Evolutionary conservation across 2,113 vertebrate species (phyloP).

Genomic region (Cryptotis parvus): DNA sequence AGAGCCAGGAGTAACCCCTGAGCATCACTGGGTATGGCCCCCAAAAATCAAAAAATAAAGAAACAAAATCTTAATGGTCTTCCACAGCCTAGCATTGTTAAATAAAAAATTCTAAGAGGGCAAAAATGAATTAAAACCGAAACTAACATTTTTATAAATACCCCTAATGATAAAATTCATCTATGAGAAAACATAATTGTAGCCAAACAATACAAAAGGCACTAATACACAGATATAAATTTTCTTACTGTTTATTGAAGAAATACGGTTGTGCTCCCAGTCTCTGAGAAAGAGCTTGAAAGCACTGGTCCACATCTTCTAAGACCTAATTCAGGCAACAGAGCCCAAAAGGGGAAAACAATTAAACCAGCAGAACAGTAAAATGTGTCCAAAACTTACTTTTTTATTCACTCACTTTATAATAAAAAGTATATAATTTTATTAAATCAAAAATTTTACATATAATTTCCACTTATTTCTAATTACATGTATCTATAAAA

Average conservation of each 20-base stretch:
- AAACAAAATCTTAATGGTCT: not conserved
- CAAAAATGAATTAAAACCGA: slow-evolving; percentile 31
- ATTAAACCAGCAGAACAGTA: slow-evolving; percentile 64
- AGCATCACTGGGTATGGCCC: no score
- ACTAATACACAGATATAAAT: slow-evolving; percentile 33
- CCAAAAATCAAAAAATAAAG: no score
- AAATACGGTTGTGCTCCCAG: slow-evolving; percentile 95
- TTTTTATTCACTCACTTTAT: slow-evolving; percentile 32
- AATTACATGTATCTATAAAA: not conserved
- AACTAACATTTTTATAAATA: slow-evolving; percentile 32
- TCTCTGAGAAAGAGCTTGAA: slow-evolving; percentile 96
- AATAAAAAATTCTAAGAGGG: not conserved
- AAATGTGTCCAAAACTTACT: slow-evolving; percentile 37
- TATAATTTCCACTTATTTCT: not conserved
- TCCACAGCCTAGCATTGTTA: slow-evolving; percentile 1
- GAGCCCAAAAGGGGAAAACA: slow-evolving; percentile 56
- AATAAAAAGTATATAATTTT: slow-evolving; percentile 43
- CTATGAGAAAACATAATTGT: slow-evolving; percentile 36
- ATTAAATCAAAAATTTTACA: not conserved
- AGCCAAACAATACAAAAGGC: slow-evolving; percentile 13
- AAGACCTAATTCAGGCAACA: slow-evolving; percentile 90
- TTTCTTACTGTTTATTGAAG: slow-evolving; percentile 97
- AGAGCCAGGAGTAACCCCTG: no score
- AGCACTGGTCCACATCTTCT: slow-evolving; percentile 97
- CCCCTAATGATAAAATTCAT: slow-evolving; percentile 33